These are phyloP conservation scores for Jacana jacana DNA, from an alignment of 2,113 vertebrate genomes.

Conservation along the genomic window DNA sequence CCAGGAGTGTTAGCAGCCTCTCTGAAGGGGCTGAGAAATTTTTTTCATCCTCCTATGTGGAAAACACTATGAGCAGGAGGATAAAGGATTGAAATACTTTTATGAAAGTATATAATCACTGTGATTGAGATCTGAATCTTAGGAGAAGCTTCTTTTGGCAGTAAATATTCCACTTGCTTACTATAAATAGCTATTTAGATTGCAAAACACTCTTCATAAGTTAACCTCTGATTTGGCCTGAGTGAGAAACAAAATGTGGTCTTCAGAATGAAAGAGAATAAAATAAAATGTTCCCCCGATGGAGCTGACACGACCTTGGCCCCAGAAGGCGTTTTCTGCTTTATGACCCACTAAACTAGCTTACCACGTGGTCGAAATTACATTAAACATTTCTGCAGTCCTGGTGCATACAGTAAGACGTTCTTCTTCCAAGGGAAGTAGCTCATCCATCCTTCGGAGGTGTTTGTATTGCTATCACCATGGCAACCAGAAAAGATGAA, in stretches of 20 bases:
- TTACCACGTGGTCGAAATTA: slow-evolving; percentile 55
- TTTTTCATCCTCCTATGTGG: background rate
- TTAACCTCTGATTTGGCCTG: background rate
- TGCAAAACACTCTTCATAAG: background rate
- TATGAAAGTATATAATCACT: background rate
- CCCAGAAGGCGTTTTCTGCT: background rate
- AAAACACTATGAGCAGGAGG: background rate
- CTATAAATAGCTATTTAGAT: background rate
- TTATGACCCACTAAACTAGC: slow-evolving; percentile 47
- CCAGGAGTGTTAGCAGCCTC: background rate
- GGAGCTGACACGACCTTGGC: background rate
- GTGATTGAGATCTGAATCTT: background rate
- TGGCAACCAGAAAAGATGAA: slow-evolving; percentile 51
- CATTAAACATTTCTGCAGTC: slow-evolving; percentile 37
- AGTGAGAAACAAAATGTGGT: background rate
- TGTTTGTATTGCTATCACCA: slow-evolving; percentile 66
- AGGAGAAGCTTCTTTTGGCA: background rate
- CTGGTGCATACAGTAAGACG: background rate
- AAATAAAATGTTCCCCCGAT: background rate
- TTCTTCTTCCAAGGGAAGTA: slow-evolving; percentile 9
- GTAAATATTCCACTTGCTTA: background rate
- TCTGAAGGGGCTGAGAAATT: background rate
- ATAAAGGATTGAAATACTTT: background rate
- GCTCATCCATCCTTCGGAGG: slow-evolving; percentile 48
- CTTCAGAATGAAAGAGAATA: background rate